Evolutionary conservation across 2,797 vertebrate genomes (phyloP).

Genomic region (Benthosema pterotum): DNA sequence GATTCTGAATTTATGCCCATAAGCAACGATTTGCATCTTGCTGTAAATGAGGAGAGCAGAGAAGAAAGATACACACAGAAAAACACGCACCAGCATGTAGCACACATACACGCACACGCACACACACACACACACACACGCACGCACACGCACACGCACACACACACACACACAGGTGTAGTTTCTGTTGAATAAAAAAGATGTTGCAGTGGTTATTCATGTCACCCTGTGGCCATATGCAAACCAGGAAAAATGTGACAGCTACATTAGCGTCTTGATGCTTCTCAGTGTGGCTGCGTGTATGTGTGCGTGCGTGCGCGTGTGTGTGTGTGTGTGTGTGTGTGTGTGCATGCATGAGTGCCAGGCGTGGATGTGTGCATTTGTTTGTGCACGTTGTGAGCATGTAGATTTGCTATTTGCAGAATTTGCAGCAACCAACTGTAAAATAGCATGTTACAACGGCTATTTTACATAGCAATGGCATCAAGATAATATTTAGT

Average conservation of each 20-base stretch:
- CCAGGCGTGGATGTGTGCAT: no score
- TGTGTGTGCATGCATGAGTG: no score
- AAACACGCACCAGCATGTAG: no score
- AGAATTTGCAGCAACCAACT: no score
- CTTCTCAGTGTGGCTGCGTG: background rate
- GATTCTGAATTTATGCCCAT: no score
- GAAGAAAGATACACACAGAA: background rate
- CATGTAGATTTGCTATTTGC: no score
- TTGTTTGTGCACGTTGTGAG: no score
- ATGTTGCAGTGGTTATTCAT: background rate
- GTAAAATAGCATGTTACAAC: no score
- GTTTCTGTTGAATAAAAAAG: background rate
- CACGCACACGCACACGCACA: slow-evolving; percentile 20
- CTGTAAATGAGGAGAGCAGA: no score
- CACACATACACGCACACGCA: slow-evolving; percentile 2
- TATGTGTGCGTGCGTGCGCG: background rate
- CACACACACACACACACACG: slow-evolving; percentile 26
- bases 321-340: background rate
- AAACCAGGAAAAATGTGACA: background rate
- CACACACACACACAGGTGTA: slow-evolving; percentile 1
- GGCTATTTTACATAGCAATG: no score
- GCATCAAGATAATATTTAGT: no score
- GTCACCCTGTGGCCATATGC: background rate
- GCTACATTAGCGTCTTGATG: background rate
- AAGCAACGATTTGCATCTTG: no score